Conservation (phyloP, 1,140 invertebrate species). For the Pseudomyrmex cubaensis region DNA sequence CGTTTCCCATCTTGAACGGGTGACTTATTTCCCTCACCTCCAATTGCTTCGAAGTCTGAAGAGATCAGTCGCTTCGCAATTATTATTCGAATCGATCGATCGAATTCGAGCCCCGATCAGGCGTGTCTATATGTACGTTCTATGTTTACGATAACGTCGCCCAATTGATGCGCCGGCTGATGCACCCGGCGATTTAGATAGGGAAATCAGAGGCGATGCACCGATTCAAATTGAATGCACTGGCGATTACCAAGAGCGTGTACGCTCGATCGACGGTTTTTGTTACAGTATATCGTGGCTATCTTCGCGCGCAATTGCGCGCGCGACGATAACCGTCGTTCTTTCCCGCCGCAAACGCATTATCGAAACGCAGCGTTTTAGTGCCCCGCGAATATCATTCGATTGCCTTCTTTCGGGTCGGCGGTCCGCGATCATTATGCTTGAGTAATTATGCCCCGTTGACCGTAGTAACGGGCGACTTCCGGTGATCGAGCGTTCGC, state of each 20-base stretch:
- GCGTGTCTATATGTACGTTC: constrained; percentile 43
- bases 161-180: constrained; percentile 61
- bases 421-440: constrained; percentile 32
- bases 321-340: constrained; percentile 49
- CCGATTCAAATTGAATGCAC: constrained; percentile 59
- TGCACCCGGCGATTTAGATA: constrained; percentile 62
- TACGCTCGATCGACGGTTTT: constrained; percentile 59
- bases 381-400: constrained; percentile 17
- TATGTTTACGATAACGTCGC: constrained; percentile 62
- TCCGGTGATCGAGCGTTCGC: constrained; percentile 34
- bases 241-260: constrained; percentile 56
- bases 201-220: constrained; percentile 59
- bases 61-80: constrained; percentile 41
- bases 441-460: constrained; percentile 47
- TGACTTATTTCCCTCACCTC: constrained; percentile 6
- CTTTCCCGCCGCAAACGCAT: constrained; percentile 40
- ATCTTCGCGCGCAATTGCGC: constrained; percentile 53
- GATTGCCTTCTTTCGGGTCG: constrained; percentile 38
- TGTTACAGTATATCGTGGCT: constrained; percentile 48
- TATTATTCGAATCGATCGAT: constrained; percentile 56
- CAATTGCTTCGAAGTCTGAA: background rate
- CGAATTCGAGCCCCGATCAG: constrained; percentile 43
- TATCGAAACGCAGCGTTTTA: constrained; percentile 48
- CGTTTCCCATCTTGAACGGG: constrained; percentile 35
- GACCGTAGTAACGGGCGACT: constrained; percentile 41